A percentile compares a stretch with the other conserved stretches of the same genome.
Evolutionary conservation across 2,888 invertebrate genomes (phyloP).

Genomic region (Pyrrhia umbra): DNA sequence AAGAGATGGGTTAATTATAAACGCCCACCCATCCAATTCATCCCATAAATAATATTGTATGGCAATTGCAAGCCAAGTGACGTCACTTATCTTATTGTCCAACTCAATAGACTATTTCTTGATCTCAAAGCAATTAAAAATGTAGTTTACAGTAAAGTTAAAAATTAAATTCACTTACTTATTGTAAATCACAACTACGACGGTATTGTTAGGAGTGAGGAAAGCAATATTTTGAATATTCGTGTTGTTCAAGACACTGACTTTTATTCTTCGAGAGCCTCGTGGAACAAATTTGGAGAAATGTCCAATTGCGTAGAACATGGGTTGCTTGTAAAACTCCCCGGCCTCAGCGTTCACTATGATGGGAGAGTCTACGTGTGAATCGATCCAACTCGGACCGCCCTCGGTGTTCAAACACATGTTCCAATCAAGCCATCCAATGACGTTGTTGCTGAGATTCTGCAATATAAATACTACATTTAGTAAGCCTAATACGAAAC

Average conservation of each 20-base stretch:
- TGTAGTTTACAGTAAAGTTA: not conserved
- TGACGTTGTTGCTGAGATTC: constrained; percentile 44
- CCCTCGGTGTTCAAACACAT: constrained; percentile 39
- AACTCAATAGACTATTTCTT: too few relatives aligned
- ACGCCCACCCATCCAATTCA: too few relatives aligned
- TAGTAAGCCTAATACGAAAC: too few relatives aligned
- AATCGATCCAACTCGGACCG: constrained; percentile 39
- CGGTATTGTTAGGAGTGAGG: constrained; percentile 44
- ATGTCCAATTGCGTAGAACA: constrained; percentile 95
- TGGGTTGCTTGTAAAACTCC: constrained; percentile 92
- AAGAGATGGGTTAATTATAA: not conserved
- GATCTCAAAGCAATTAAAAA: too few relatives aligned
- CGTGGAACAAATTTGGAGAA: constrained; percentile 92
- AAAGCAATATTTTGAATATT: constrained; percentile 31
- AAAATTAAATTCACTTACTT: constrained; percentile 24
- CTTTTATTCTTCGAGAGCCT: constrained; percentile 34
- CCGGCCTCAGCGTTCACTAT: constrained; percentile 26
- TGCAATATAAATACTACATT: constrained; percentile 7
- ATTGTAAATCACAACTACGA: constrained; percentile 45
- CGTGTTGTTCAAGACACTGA: not conserved
- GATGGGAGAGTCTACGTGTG: constrained; percentile 35
- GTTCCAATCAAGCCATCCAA: constrained; percentile 55
- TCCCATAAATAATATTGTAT: not conserved
- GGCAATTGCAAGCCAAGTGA: too few relatives aligned
- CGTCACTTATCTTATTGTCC: too few relatives aligned